Percentiles rank a stretch among this genome's conserved stretches.
Conservation (phyloP, 2,888 invertebrate species). For the Heliconius sara region DNA sequence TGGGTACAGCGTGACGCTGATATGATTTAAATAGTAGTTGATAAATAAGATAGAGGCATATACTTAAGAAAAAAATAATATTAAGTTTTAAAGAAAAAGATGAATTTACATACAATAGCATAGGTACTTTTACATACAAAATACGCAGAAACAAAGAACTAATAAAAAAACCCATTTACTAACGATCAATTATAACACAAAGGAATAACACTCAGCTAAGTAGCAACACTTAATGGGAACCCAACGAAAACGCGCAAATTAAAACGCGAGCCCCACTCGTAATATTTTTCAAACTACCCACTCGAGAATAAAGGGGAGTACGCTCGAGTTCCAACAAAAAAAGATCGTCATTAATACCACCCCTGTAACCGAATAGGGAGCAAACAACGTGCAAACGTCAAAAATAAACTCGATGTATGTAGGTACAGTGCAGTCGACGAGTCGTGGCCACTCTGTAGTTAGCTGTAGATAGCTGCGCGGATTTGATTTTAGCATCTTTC, state of each 20-base stretch:
- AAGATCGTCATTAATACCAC: conserved; percentile 53
- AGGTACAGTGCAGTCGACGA: conserved; percentile 3
- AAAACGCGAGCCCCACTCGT: conserved; percentile 39
- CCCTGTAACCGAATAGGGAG: conserved; percentile 39
- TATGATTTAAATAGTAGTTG: background rate
- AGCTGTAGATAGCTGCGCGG: no score
- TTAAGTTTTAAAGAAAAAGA: background rate
- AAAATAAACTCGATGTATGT: conserved; percentile 39
- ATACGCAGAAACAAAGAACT: conserved; percentile 8
- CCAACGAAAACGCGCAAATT: conserved; percentile 41
- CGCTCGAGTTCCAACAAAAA: conserved; percentile 47
- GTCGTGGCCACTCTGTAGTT: background rate
- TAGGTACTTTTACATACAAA: background rate
- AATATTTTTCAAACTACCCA: conserved; percentile 49
- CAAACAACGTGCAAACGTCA: conserved; percentile 39
- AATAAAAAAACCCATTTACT: conserved; percentile 23
- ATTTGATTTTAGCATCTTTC: no score
- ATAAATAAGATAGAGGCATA: background rate
- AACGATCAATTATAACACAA: conserved; percentile 30
- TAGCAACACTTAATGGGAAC: conserved; percentile 31
- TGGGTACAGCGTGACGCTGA: no score
- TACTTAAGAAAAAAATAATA: no score
- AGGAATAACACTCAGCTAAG: conserved; percentile 28
- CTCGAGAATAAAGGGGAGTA: conserved; percentile 49
- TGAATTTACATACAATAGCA: background rate